Percentiles rank a stretch among this genome's conserved stretches.
Evolutionary conservation across 2,797 vertebrate genomes (phyloP).

Genomic region (Calcarius lapponicus): DNA sequence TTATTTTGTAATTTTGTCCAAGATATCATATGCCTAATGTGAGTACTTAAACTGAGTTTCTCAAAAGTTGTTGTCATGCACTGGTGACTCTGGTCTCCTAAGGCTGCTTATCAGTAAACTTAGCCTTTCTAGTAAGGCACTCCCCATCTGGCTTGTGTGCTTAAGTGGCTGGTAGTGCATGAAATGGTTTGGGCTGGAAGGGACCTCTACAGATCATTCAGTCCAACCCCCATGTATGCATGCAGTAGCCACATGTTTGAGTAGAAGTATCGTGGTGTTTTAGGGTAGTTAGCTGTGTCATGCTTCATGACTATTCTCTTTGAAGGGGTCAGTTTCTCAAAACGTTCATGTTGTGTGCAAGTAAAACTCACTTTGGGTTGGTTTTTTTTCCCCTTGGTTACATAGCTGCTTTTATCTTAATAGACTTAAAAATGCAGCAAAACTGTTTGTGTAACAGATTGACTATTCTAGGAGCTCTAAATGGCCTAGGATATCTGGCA

Average conservation of each 20-base stretch:
- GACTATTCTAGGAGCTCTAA: not conserved
- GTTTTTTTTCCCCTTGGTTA: not conserved
- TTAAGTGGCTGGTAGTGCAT: not conserved
- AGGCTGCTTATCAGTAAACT: not conserved
- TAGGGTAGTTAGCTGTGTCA: not conserved
- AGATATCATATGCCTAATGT: not conserved
- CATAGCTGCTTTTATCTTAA: not conserved
- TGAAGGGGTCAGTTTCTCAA: not conserved
- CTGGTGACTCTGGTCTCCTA: not conserved
- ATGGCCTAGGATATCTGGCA: not conserved
- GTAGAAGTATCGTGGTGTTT: not conserved
- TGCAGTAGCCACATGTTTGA: not conserved
- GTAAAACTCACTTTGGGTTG: not conserved
- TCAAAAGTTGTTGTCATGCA: not conserved
- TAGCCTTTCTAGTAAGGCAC: not conserved
- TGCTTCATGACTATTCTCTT: not conserved
- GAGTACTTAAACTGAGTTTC: not conserved
- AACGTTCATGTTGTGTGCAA: not conserved
- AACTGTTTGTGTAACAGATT: not conserved
- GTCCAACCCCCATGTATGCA: rapidly evolving
- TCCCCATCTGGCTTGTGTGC: not conserved
- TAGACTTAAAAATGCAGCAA: not conserved
- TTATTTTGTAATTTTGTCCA: not conserved
- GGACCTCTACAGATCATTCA: not conserved
- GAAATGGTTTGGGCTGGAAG: not conserved